Evolutionary conservation across 2,797 vertebrate genomes (phyloP), one percentile per base, ranked within the genome.

Genomic region (Fratercula arctica): DNA sequence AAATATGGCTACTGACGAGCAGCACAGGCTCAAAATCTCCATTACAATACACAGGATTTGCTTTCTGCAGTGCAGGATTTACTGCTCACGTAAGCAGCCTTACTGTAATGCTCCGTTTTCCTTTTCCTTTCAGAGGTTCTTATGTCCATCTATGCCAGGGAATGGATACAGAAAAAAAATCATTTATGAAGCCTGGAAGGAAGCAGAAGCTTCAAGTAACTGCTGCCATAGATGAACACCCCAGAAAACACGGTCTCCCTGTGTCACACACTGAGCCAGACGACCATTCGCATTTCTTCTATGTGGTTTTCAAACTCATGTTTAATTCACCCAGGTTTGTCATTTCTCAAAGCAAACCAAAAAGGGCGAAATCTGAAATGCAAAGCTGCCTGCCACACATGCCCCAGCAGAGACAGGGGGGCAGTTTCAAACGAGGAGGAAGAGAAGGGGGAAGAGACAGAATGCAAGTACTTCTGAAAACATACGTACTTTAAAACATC

Each of bases 191-290:
- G 66, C 35, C 41, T 59, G 45, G 29, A 64, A 83, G 43, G 81
- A 93, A 94, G 69, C 10, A 90, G 86, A 82, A 84, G 81, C 54
- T 93, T 94, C 50, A 48, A n/a, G 68, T 39, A 48, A 81, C 63
- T 84, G 25, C 46, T 63, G 57, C 15, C 69, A 73, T 0, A 63
- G 89, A 81, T 16, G 54, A 89, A 41, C 39, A 66, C 16, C 78
- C 54, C 85, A 53, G 54, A 66, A 66, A 84, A 74, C 0, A 20
- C 9, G 39, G 59, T 66, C 18, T 93, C 66, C 83, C 33, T 16
- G 31, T 9, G 35, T 9, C 68, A 85, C 41, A 10, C 21, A 25
- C 24, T 1, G 8, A 60, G 57, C 43, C 82, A 4, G 0, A 12
- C 1, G 26, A 15, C 24, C 59, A 43, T 4, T 79, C 48, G 8